Evolutionary conservation across 2,113 vertebrate species (phyloP).

Genomic region (Chaetops frenatus): DNA sequence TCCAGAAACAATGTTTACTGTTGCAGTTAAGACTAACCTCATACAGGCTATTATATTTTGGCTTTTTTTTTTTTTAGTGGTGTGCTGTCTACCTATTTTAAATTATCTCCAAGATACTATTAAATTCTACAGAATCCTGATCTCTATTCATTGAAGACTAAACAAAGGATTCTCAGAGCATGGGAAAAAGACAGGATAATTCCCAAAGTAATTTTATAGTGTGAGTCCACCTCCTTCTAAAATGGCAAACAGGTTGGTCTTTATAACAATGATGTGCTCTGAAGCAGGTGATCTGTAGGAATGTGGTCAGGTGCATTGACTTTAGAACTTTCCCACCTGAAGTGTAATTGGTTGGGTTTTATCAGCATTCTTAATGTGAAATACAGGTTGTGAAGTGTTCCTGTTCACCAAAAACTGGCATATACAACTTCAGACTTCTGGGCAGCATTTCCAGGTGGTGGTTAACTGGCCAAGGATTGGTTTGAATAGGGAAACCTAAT

Average conservation of each 20-base stretch:
- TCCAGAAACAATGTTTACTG: not conserved
- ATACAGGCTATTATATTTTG: not conserved
- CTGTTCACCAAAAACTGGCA: not conserved
- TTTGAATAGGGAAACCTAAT: not conserved
- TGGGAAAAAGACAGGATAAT: not conserved
- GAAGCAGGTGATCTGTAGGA: not conserved
- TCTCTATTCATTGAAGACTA: not conserved
- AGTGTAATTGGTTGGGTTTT: not conserved
- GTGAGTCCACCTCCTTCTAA: not conserved
- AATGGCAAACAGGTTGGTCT: not conserved
- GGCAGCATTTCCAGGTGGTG: not conserved
- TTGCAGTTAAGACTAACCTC: not conserved
- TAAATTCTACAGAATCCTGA: not conserved
- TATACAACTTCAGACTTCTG: not conserved
- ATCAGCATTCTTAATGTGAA: not conserved
- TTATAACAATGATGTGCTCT: not conserved
- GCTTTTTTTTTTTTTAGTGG: not conserved
- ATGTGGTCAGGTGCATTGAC: not conserved
- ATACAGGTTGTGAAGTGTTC: not conserved
- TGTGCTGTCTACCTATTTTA: not conserved
- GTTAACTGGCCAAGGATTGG: fast-evolving
- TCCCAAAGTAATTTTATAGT: not conserved
- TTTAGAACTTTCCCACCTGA: not conserved
- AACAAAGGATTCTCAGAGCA: not conserved
- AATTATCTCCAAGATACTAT: not conserved